Evolutionary conservation across 2,797 vertebrate genomes (phyloP), one percentile per base, ranked within the genome.

Genomic region (Limosa lapponica): DNA sequence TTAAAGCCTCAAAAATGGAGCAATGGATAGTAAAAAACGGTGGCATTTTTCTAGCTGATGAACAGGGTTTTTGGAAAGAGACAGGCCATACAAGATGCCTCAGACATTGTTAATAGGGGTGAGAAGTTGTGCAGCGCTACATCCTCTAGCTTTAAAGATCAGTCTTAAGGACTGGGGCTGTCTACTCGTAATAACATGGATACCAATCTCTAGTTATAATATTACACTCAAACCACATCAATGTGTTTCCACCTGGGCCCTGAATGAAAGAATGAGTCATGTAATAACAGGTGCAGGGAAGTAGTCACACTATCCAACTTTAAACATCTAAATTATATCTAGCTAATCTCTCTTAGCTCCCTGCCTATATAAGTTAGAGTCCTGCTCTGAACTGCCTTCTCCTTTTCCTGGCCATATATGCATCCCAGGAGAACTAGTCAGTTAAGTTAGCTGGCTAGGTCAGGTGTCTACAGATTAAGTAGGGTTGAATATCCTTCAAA

Each of bases 191-290:
- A 86, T 81, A 91, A 91, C 43, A 86, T 8, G 85, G 90, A 96
- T 89, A 85, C 87, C 84, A 92, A 91, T 75, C 89, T 88, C 70
- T 84, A 82, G 79, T 84, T 96, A 94, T 61, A 95, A 61, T 80
- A 93, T 94, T 94, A 96, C 88, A 94, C 88, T 89, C 71, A 86
- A 90, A 96, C 94, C 95, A 95, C 96, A 96, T 96, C 94, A 96
- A 39, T 88, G 86, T 84, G 41, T 67, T 95, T 95, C 83, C 86
- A 94, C 91, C 86, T 93, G 86, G 90, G 86, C 86, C 55, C 30
- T 87, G 86, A 96, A 89, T 87, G 82, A 94, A 96, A 93, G 86
- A 92, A 90, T 87, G 90, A 96, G 64, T 96, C 96, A 95, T 59
- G 64, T 94, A 95, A 96, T 94, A 93, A 96, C 91, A 96, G 96